Evolutionary conservation across 2,113 vertebrate species (phyloP), one percentile per base, ranked within the genome.

Genomic region (Chunga burmeisteri): DNA sequence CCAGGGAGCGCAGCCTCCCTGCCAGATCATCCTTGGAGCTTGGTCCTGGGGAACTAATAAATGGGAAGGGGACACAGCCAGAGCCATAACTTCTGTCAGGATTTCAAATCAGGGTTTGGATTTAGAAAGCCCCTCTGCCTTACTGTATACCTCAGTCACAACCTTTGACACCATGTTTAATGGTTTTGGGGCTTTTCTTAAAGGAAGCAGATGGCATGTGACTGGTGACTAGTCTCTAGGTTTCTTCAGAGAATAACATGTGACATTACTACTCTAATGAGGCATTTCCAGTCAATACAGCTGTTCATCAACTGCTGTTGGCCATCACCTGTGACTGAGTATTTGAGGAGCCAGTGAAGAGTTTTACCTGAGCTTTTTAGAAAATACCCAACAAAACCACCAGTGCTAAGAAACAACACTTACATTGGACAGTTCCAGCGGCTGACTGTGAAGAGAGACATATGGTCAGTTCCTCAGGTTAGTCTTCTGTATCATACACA

Each of bases 1-100:
- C 1, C 2, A 8, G 0, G 7, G 21, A 71, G 12, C 3, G 0
- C 38, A 42, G 46, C 0, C 0, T 61, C 13, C 36, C 70, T 42
- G 12, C 17, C 49, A 26, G 36, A 32, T 27, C 0, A 0, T 5
- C 29, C 25, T 59, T 32, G 47, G 29, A 7, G 7, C 4, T n/a
- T 25, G 1, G 0, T 52, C 16, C 50, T 27, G 34, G 22, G 38
- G 10, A 26, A 70, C 29, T 0, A 4, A n/a, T 11, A 50, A 26
- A 66, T 8, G 36, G 50, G 32, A 38, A 1, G 2, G 16, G 27
- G 10, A 44, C 16, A 8, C n/a, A 49, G 38, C 11, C 0, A 7
- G 26, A 59, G 29, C 10, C 2, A 1, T 21, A 88, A 27, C 23
- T 17, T 78, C 38, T 40, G n/a, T 65, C 34, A 75, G 47, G 66